phyloP scores from a whole-genome alignment of 2,113 vertebrate genomes.

The Ursus arctos region DNA sequence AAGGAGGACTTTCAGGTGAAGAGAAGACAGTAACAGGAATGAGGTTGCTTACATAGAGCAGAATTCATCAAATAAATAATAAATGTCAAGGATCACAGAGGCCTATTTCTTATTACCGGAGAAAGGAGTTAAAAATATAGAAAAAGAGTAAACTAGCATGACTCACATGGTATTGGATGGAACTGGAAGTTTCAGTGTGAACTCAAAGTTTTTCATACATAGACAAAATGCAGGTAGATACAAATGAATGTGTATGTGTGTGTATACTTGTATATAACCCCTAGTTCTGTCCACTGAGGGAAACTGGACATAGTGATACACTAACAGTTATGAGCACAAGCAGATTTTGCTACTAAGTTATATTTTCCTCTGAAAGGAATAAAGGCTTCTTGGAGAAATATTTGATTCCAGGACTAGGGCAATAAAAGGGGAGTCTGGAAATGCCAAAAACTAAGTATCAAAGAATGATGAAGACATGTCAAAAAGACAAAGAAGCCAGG shows the following conservation, averaged over 20 bases:
- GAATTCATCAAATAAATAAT: neutral
- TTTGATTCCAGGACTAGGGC: neutral
- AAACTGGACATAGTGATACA: neutral
- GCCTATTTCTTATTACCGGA: neutral
- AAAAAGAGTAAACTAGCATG: neutral
- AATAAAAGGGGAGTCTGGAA: neutral
- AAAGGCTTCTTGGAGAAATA: neutral
- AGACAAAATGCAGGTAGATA: neutral
- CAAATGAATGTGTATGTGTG: neutral
- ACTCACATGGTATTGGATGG: neutral
- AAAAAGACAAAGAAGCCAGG: neutral
- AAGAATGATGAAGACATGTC: neutral
- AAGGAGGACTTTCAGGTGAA: neutral
- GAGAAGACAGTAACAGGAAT: neutral
- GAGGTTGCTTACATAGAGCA: neutral
- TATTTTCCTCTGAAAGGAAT: neutral
- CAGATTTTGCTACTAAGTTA: neutral
- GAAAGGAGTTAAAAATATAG: neutral
- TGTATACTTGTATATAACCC: neutral
- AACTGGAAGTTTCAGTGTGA: neutral
- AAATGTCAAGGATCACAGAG: neutral
- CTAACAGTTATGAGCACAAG: neutral
- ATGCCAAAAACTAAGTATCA: neutral
- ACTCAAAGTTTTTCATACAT: neutral
- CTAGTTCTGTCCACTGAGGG: neutral